Evolutionary conservation across 2,888 invertebrate species (phyloP).

Genomic region (Pristionchus arcanus): DNA sequence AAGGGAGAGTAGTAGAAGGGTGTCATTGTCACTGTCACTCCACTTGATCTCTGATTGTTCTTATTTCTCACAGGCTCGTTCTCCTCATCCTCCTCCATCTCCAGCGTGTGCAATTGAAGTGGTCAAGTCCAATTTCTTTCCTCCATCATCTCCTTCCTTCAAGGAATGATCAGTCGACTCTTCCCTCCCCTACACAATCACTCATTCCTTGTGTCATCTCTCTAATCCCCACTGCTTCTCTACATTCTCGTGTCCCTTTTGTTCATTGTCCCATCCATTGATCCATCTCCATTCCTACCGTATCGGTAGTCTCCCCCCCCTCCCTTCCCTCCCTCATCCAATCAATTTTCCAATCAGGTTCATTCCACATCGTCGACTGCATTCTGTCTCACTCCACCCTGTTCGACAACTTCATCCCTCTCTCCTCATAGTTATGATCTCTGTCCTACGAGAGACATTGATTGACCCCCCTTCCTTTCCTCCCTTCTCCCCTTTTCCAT

Average conservation of each 20-base stretch:
- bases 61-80: background rate
- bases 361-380: background rate
- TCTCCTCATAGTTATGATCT: constrained; percentile 1
- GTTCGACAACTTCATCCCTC: constrained; percentile 22
- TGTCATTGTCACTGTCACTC: background rate
- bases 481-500: background rate
- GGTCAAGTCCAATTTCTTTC: constrained; percentile 40
- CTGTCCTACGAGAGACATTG: background rate
- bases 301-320: background rate
- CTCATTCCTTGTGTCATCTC: background rate
- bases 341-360: background rate
- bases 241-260: background rate
- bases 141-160: constrained; percentile 44
- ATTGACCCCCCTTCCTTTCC: background rate
- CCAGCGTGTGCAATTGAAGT: constrained; percentile 68
- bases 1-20: background rate
- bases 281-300: background rate
- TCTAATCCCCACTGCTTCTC: background rate
- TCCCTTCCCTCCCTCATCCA: background rate
- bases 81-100: constrained; percentile 60
- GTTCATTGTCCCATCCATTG: background rate
- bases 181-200: background rate
- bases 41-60: background rate
- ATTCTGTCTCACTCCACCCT: constrained; percentile 13
- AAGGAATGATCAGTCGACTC: constrained; percentile 26